phyloP scores from a whole-genome alignment of 2,797 vertebrate genomes.

The Iguana delicatissima region DNA sequence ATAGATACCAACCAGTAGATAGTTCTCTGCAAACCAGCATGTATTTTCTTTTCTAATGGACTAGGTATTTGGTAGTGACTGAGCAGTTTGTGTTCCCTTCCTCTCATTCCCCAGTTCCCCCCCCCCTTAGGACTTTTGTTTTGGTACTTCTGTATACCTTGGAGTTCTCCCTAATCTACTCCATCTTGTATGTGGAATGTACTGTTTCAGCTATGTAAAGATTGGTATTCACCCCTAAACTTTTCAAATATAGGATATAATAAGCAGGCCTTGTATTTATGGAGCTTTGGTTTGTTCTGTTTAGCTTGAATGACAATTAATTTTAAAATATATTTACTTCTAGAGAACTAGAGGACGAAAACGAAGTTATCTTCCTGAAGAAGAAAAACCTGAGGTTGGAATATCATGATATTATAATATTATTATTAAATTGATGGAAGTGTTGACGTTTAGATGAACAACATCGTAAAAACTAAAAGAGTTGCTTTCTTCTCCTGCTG shows the following conservation, averaged over 20 bases:
- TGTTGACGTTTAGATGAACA: slow-evolving; percentile 57
- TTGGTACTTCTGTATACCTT: not conserved
- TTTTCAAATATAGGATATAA: not conserved
- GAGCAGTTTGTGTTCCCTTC: not conserved
- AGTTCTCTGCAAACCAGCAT: not conserved
- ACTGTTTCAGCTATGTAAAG: not conserved
- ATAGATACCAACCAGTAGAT: not conserved
- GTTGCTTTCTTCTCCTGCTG: slow-evolving; percentile 51
- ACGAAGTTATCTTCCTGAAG: slow-evolving; percentile 90
- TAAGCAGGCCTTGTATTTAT: not conserved
- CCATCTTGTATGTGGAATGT: not conserved
- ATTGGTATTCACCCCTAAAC: not conserved
- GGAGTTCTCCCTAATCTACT: not conserved
- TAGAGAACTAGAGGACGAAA: slow-evolving; percentile 98
- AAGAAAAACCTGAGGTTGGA: slow-evolving; percentile 95
- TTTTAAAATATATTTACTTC: slow-evolving; percentile 72
- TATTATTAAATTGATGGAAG: slow-evolving; percentile 52
- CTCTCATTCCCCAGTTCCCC: not conserved
- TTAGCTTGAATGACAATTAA: slow-evolving; percentile 5
- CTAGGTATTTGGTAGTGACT: not conserved
- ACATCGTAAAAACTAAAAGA: slow-evolving; percentile 59
- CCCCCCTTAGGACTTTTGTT: too few species aligned
- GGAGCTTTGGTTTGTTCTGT: not conserved
- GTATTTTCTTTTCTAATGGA: not conserved
- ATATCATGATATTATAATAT: slow-evolving; percentile 64